phyloP scores from a whole-genome alignment of 2,797 vertebrate genomes.

The Falco rusticolus region DNA sequence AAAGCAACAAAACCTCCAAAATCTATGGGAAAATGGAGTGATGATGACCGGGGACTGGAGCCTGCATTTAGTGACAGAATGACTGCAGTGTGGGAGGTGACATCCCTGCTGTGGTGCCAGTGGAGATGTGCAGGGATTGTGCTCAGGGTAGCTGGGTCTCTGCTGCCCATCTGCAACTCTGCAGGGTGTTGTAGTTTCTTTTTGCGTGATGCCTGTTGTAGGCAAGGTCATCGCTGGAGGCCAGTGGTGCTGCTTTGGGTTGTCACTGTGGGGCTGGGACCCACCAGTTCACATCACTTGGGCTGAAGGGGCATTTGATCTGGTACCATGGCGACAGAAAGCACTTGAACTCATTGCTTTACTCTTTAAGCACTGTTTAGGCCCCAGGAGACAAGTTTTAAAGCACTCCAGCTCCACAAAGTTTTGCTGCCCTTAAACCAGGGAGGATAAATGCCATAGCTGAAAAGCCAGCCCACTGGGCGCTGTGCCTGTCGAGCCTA shows the following conservation, averaged over 20 bases:
- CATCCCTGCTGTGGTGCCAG: background rate
- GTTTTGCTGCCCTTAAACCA: background rate
- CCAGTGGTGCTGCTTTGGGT: background rate
- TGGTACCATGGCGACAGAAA: background rate
- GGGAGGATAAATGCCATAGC: background rate
- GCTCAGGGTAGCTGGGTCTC: background rate
- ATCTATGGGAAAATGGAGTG: background rate
- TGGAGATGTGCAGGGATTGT: accelerated
- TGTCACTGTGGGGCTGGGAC: background rate
- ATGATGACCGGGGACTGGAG: background rate
- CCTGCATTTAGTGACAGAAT: background rate
- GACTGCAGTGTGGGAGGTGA: background rate
- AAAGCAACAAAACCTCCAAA: background rate
- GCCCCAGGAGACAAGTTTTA: background rate
- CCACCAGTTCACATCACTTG: background rate
- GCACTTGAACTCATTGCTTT: background rate
- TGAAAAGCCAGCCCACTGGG: background rate
- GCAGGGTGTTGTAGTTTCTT: background rate
- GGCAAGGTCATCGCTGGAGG: background rate
- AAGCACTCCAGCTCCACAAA: background rate
- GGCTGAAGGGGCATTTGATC: background rate
- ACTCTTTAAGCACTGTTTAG: background rate
- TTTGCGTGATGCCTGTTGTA: background rate
- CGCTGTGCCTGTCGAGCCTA: background rate
- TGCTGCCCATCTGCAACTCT: background rate